phyloP scores from a whole-genome alignment of 2,797 vertebrate species.

The Pseudopleuronectes americanus region DNA sequence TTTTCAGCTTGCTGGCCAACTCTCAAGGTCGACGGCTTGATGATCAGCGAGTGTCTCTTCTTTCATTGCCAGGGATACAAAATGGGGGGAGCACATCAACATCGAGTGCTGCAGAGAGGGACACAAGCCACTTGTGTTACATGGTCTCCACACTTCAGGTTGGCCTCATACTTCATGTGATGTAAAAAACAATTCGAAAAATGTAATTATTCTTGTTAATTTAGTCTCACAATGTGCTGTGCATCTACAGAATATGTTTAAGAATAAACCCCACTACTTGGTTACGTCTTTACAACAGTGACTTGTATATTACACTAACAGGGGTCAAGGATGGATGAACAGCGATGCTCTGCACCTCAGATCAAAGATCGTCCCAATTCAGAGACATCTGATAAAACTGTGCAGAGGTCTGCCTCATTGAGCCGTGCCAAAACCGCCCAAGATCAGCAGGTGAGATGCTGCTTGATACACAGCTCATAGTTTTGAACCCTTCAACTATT shows the following conservation, averaged over 20 bases:
- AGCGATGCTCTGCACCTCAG: constrained; percentile 79
- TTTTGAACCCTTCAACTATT: background rate
- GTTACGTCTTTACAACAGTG: background rate
- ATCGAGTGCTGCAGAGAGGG: constrained; percentile 58
- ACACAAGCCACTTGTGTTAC: constrained; percentile 70
- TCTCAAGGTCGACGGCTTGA: constrained; percentile 87
- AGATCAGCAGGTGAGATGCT: constrained; percentile 48
- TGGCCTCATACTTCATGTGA: constrained; percentile 11
- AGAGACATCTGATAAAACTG: constrained; percentile 40
- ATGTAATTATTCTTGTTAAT: background rate
- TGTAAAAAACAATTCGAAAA: background rate
- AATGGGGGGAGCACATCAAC: constrained; percentile 63
- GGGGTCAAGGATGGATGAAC: constrained; percentile 82
- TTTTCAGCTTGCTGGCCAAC: constrained; percentile 85
- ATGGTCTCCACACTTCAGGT: constrained; percentile 80
- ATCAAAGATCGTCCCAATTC: constrained; percentile 45
- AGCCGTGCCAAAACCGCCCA: constrained; percentile 37
- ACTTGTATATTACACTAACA: constrained; percentile 42
- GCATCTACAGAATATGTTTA: background rate
- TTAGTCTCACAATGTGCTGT: constrained; percentile 3
- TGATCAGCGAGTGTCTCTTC: constrained; percentile 84
- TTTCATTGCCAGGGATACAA: constrained; percentile 77
- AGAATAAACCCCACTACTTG: background rate
- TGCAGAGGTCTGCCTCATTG: constrained; percentile 65
- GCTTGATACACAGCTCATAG: background rate